phyloP scores from a whole-genome alignment of 2,888 invertebrate genomes.

The Peribatodes rhomboidaria region DNA sequence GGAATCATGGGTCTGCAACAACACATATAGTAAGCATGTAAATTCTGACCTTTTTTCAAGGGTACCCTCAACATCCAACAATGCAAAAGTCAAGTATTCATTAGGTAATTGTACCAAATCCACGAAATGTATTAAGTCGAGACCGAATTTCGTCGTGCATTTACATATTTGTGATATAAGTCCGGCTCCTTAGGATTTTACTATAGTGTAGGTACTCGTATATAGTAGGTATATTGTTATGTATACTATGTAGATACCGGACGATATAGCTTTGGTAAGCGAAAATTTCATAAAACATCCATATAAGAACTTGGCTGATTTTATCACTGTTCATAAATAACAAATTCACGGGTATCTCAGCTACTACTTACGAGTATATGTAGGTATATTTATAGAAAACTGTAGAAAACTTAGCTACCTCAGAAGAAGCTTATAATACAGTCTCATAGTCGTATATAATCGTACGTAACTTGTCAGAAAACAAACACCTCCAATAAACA shows the following conservation, averaged over 20 bases:
- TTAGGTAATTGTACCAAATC: not conserved
- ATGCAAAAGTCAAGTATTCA: constrained; percentile 4
- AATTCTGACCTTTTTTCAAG: not conserved
- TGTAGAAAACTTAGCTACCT: constrained; percentile 2
- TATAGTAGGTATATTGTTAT: too few species aligned
- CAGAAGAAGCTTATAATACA: constrained; percentile 12
- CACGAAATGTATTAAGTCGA: too few species aligned
- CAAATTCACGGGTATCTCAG: constrained; percentile 10
- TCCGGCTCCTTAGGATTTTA: not conserved
- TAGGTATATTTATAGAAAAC: constrained; percentile 1
- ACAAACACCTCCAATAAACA: constrained; percentile 27
- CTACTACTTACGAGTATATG: not conserved
- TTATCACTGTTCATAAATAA: constrained; percentile 21
- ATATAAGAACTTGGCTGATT: constrained; percentile 10
- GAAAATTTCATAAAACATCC: constrained; percentile 1
- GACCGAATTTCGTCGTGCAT: too few species aligned
- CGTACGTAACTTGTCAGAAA: constrained; percentile 20
- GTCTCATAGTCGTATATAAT: too few species aligned
- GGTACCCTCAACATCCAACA: not conserved
- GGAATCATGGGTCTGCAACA: constrained; percentile 74
- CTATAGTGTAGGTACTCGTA: too few species aligned
- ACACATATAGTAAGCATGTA: not conserved
- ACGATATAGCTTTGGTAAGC: not conserved
- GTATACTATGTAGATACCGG: not conserved
- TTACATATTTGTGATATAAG: not conserved